phyloP scores from a whole-genome alignment of 2,113 vertebrate genomes.

The Typhlomys cinereus region DNA sequence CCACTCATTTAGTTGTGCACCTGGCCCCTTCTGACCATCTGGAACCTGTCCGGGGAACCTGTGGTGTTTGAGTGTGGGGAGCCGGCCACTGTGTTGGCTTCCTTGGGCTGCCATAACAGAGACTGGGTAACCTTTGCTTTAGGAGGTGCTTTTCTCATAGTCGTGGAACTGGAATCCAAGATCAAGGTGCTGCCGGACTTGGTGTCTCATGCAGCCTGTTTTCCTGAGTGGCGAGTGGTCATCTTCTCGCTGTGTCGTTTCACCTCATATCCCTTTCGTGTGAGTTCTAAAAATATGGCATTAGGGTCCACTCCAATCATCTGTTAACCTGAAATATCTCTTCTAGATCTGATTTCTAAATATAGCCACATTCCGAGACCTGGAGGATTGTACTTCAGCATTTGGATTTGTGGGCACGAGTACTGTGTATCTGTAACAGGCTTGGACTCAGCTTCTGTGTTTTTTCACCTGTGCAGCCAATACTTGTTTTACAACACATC shows the following conservation, averaged over 20 bases:
- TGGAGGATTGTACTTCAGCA: neutral
- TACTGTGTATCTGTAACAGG: neutral
- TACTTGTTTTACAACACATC: neutral
- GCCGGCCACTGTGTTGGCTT: neutral
- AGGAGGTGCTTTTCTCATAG: neutral
- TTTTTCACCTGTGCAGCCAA: neutral
- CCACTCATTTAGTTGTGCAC: neutral
- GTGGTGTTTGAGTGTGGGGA: too few species aligned
- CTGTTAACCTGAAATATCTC: neutral
- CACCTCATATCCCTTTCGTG: neutral
- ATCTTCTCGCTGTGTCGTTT: neutral
- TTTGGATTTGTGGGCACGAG: neutral
- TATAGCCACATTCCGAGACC: neutral
- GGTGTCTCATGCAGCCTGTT: neutral
- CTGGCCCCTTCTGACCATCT: neutral
- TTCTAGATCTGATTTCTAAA: neutral
- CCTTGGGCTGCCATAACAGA: neutral
- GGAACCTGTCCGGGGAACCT: neutral
- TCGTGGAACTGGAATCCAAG: neutral
- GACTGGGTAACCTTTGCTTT: neutral
- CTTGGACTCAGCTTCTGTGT: too few species aligned
- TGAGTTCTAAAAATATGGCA: neutral
- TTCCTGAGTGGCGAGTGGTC: neutral
- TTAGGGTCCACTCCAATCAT: neutral
- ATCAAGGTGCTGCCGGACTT: neutral